Evolutionary conservation across 2,888 invertebrate species (phyloP), one percentile per base, ranked within the genome.

Genomic region (Acanthosepion lycidas): DNA sequence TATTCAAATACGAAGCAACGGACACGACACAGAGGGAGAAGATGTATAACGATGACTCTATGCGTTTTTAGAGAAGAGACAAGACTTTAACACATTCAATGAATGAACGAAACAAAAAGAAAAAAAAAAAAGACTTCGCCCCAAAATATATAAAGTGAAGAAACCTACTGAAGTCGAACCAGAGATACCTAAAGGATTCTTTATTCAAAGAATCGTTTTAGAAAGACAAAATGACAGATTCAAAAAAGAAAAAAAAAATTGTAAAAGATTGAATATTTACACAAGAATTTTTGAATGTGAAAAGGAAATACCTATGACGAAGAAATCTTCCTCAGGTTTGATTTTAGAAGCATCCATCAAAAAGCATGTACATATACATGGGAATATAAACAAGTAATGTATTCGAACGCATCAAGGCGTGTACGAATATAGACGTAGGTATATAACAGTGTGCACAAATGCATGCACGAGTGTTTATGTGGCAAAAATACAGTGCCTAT

Each of bases 21-120:
- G 96, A 53, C 96, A 96, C 78, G 97, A 97, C 94, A 96, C 96
- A 91, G 96, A 97, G 94, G 96, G 96, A 15, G 97, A 97, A 95
- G 97, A 97, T 95, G 97, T 97, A 95, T 97, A 96, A 96, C 96
- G 20, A 53, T 51, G n/a, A 28, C n/a, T 93, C 51, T 49, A 33
- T 18, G 53, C 20, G 49, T 28, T n/a, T 28, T n/a, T 28, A 93
- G 49, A 92, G 23, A 93, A 51, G 20, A 93, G n/a, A 51, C 48
- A 78, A n/a, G 15, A 78, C 12, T n/a, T 78, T n/a, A n/a, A 78
- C 18, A 33, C 78, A n/a, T 78, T 78, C n/a, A 78, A 78, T 33
- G 33, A 78, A 78, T n/a, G n/a, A 4, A 78, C 26, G 28, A 78
- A 78, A 78, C 9, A n/a, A 15, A 53, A 15, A 0, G 0, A 20